Percentiles rank a stretch among this genome's conserved stretches.
Conservation (phyloP, 2,113 vertebrate genomes). For the Elachura formosa region DNA sequence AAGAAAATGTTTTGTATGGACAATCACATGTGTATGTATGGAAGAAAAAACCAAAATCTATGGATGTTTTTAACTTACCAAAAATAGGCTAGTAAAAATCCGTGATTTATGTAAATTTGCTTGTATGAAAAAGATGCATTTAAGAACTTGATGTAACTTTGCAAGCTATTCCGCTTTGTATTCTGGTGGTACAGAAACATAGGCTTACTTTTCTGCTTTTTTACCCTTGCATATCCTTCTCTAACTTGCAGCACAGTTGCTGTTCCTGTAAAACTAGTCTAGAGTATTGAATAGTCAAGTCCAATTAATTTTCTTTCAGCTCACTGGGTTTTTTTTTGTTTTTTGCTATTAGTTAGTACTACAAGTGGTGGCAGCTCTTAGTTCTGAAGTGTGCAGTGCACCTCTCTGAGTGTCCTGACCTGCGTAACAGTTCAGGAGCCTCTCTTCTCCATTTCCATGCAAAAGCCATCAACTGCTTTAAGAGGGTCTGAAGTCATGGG, state of each 20-base stretch:
- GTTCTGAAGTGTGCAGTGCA: not conserved
- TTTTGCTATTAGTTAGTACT: not conserved
- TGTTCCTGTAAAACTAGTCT: not conserved
- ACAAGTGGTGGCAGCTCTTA: not conserved
- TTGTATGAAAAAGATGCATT: not conserved
- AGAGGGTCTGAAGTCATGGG: not conserved
- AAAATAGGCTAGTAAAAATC: not conserved
- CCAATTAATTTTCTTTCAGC: not conserved
- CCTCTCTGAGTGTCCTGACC: not conserved
- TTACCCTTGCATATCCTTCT: not conserved
- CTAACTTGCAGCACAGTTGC: not conserved
- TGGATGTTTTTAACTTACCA: not conserved
- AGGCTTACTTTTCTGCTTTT: not conserved
- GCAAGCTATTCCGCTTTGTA: not conserved
- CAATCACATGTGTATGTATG: not conserved
- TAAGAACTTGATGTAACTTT: not conserved
- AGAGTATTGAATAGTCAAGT: not conserved
- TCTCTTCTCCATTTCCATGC: not conserved
- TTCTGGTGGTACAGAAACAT: not conserved
- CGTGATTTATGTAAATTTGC: not conserved
- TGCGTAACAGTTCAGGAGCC: rapidly evolving
- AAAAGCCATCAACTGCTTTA: not conserved
- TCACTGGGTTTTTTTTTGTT: not conserved
- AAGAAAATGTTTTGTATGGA: not conserved
- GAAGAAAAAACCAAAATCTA: not conserved